Evolutionary conservation across 2,797 vertebrate species (phyloP), one percentile per base, ranked within the genome.

Genomic region (Pseudochirops cupreus): DNA sequence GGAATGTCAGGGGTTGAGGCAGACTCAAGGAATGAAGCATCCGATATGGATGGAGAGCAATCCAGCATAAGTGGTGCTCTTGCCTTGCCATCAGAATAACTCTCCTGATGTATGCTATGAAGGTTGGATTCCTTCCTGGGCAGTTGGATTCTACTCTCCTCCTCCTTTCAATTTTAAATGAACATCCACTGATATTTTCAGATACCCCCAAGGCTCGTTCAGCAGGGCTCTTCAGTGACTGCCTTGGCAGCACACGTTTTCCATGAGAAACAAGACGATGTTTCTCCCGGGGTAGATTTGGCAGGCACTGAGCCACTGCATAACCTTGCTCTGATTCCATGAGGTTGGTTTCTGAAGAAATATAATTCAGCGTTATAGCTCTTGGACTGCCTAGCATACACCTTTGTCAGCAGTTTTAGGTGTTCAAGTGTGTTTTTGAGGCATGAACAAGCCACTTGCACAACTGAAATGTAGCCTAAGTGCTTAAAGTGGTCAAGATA

Each of bases 341-440:
- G 95, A 98, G 96, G 96, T 95, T 97, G 96, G 96, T 95, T 92
- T 96, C 96, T 96, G 95, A 97, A 96, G 96, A 96, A 95, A 93
- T 95, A 97, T 97, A 97, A 97, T 96, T 97, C 97, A 95, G 96
- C 95, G 93, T 97, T 96, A 96, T 31, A 95, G 96, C 95, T 92
- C 96, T 96, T 87, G 91, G 95, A 96, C 96, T 95, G 97, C 56
- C 93, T 87, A 87, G 57, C 97, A 92, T 67, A 87, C 92, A 92
- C 94, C 95, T 96, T 97, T 96, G 97, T 97, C 98, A 97, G 97
- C 97, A 97, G 97, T 95, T 96, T 97, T 96, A 92, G 56, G 92
- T 94, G 95, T 97, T 95, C 94, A 57, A 95, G 92, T 94, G 95
- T 94, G 92, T 96, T 98, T 97, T 92, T 92, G 67, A 95, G 96